Evolutionary conservation across 2,113 vertebrate genomes (phyloP).

Genomic region (Aldabrachelys gigantea): DNA sequence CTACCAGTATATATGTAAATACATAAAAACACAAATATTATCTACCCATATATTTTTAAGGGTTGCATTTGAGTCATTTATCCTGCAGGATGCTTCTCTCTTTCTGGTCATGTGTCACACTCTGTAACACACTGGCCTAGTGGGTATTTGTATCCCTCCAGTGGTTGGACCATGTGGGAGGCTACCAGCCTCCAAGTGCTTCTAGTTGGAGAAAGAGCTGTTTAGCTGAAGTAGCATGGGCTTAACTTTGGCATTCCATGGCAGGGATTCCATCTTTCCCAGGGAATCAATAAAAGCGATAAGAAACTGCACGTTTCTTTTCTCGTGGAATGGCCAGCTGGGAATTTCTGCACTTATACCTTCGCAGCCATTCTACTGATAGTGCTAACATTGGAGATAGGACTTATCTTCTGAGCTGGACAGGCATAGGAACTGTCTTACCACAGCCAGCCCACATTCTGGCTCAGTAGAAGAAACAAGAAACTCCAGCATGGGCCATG

Average conservation of each 20-base stretch:
- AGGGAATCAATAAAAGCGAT: too few species aligned
- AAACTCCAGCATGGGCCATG: neutral
- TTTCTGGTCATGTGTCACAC: too few species aligned
- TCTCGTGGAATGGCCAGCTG: neutral
- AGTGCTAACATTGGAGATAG: neutral
- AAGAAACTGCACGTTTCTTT: neutral
- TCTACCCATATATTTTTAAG: too few species aligned
- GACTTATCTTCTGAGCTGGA: too few species aligned
- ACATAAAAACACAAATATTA: too few species aligned
- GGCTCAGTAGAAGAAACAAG: too few species aligned
- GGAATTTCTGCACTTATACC: neutral
- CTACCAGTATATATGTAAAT: too few species aligned
- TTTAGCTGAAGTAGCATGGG: accelerated
- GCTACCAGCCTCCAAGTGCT: accelerated
- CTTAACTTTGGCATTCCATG: neutral
- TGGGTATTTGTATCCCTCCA: neutral
- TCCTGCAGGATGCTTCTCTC: too few species aligned
- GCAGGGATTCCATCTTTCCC: accelerated
- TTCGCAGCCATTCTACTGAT: neutral
- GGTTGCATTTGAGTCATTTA: too few species aligned
- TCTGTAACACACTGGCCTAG: too few species aligned
- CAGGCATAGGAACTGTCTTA: neutral
- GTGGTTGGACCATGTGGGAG: accelerated
- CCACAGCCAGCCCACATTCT: neutral
- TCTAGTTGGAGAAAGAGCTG: accelerated